These are phyloP conservation scores for Leiothrix lutea DNA, from an alignment of 2,113 vertebrate species.

Conservation along the genomic window DNA sequence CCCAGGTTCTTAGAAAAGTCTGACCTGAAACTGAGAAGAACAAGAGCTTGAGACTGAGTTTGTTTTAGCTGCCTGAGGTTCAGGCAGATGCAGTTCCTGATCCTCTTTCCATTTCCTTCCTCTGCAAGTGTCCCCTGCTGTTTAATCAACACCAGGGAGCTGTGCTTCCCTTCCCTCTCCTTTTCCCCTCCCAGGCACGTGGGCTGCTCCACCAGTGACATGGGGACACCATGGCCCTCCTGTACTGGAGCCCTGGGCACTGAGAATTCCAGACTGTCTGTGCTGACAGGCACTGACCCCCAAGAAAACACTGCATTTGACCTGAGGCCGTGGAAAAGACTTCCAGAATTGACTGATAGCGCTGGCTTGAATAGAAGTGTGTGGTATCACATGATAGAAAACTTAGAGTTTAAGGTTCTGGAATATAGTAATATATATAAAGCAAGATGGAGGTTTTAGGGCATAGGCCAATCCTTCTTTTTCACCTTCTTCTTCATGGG, in stretches of 20 bases:
- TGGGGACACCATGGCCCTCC: not conserved
- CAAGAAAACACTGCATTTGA: not conserved
- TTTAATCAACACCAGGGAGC: not conserved
- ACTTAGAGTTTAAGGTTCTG: not conserved
- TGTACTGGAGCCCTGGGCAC: rapidly evolving
- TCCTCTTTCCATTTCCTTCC: constrained; percentile 42
- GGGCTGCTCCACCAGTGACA: rapidly evolving
- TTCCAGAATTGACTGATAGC: not conserved
- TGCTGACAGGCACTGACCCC: not conserved
- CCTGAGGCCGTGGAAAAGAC: not conserved
- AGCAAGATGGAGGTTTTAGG: not conserved
- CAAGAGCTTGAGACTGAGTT: not conserved
- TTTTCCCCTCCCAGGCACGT: not conserved
- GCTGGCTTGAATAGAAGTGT: not conserved
- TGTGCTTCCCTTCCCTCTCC: not conserved
- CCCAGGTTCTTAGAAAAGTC: not conserved
- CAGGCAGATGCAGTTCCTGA: constrained; percentile 6
- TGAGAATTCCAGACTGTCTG: not conserved
- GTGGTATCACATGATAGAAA: not conserved
- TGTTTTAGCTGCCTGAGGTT: not conserved
- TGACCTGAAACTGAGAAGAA: not conserved
- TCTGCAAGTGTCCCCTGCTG: not conserved
- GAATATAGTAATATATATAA: not conserved
- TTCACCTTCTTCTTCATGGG: not conserved
- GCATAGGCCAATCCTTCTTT: not conserved